phyloP scores from a whole-genome alignment of 2,888 invertebrate genomes.

The Troilus luridus region DNA sequence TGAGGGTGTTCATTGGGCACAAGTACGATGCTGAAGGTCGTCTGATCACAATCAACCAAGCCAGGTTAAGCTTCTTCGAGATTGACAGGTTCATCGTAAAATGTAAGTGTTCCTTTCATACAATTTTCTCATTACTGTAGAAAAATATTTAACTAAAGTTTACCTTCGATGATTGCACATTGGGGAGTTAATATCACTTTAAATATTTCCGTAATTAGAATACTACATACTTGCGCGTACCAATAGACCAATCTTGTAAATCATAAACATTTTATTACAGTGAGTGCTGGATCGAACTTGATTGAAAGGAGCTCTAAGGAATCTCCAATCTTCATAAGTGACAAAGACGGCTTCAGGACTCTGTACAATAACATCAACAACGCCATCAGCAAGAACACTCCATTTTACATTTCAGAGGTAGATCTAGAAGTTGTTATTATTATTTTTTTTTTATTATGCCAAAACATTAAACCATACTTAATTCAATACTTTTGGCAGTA shows the following conservation, averaged over 20 bases:
- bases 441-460: neutral
- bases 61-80: constrained; percentile 76
- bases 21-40: constrained; percentile 78
- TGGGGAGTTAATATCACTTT: no score
- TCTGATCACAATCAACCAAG: constrained; percentile 66
- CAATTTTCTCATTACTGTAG: no score
- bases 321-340: constrained; percentile 76
- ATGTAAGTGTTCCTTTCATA: constrained; percentile 66
- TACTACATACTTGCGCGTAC: no score
- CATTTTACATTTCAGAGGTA: constrained; percentile 68
- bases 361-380: constrained; percentile 76
- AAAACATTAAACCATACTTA: no score
- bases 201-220: no score
- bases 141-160: neutral
- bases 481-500: constrained; percentile 55
- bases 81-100: constrained; percentile 76
- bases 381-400: constrained; percentile 72
- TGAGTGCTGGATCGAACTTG: constrained; percentile 77
- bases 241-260: neutral
- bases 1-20: constrained; percentile 80
- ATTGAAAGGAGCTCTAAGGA: constrained; percentile 79
- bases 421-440: neutral
- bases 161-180: neutral
- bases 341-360: constrained; percentile 77
- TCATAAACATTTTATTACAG: constrained; percentile 61